These are phyloP conservation scores for Eremobia ochroleuca DNA, from an alignment of 2,888 invertebrate genomes.

Conservation along the genomic window DNA sequence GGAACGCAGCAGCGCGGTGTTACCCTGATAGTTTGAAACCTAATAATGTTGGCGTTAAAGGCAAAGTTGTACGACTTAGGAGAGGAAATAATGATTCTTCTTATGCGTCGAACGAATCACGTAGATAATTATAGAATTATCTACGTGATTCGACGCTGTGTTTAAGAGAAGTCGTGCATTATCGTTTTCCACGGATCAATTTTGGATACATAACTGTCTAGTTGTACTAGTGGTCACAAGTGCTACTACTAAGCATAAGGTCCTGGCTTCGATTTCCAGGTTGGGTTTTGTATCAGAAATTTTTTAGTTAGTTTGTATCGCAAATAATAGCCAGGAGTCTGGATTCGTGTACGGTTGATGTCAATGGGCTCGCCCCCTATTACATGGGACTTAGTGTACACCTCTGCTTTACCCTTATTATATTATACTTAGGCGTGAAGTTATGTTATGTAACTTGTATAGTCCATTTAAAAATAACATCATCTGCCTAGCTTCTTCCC, in stretches of 20 bases:
- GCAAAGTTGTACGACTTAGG: neutral
- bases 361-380: neutral
- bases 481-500: too few species aligned
- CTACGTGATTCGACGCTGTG: neutral
- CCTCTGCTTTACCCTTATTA: neutral
- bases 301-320: too few species aligned
- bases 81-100: neutral
- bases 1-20: slow-evolving; percentile 12
- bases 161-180: neutral
- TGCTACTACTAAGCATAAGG: neutral
- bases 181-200: neutral
- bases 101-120: too few species aligned
- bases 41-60: slow-evolving; percentile 26
- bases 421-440: neutral
- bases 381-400: neutral
- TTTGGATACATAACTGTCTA: neutral
- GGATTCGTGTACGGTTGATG: neutral
- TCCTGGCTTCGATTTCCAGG: neutral
- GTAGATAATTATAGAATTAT: slow-evolving; percentile 10
- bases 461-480: neutral
- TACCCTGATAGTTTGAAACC: slow-evolving; percentile 25
- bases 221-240: neutral
- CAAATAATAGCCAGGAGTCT: neutral
- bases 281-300: neutral
- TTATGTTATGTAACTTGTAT: neutral